Evolutionary conservation across 2,113 vertebrate genomes (phyloP).

Genomic region (Mus spicilegus): DNA sequence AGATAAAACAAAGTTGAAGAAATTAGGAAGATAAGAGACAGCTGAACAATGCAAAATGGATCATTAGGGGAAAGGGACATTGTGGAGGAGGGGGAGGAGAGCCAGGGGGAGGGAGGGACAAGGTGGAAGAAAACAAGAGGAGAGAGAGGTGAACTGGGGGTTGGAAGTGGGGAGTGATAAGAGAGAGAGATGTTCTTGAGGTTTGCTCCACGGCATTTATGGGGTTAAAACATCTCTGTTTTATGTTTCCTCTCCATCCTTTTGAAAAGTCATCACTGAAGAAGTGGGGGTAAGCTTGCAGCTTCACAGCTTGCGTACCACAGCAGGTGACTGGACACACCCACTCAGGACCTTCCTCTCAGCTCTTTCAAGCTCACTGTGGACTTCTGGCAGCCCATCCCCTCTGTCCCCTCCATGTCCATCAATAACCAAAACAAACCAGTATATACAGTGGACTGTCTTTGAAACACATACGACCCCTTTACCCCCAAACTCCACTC

Average conservation of each 20-base stretch:
- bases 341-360: background rate
- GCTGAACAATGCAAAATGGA: background rate
- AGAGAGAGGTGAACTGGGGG: no score
- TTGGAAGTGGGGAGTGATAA: background rate
- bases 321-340: background rate
- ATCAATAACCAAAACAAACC: background rate
- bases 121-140: background rate
- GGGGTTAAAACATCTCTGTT: background rate
- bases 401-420: background rate
- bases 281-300: background rate
- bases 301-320: background rate
- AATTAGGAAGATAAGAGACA: background rate
- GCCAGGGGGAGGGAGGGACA: no score
- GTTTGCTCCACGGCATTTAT: background rate
- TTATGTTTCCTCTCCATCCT: no score
- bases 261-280: background rate
- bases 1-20: slow-evolving; percentile 11
- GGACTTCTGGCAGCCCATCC: background rate
- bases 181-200: background rate
- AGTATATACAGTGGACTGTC: no score
- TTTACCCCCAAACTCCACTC: background rate
- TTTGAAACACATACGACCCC: background rate
- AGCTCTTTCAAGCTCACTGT: background rate
- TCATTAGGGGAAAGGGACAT: no score
- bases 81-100: background rate